A percentile compares a stretch with the other conserved stretches of the same genome.
Evolutionary conservation across 2,888 invertebrate species (phyloP).

Genomic region (Rhingia rostrata): DNA sequence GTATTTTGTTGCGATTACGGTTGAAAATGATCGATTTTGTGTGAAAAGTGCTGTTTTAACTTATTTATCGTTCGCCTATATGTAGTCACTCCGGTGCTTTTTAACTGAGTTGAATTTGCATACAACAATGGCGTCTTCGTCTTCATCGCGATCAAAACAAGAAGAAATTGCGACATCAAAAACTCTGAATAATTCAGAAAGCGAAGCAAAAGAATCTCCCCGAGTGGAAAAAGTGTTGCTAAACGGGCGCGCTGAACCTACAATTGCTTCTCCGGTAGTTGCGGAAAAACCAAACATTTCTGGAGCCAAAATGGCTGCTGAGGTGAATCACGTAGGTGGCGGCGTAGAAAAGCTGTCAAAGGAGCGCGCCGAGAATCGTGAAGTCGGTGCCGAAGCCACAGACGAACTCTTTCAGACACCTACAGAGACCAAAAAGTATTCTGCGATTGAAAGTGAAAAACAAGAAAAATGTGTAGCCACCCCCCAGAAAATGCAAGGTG

Average conservation of each 20-base stretch:
- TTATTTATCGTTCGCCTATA: slow-evolving; percentile 72
- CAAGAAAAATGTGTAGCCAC: slow-evolving; percentile 44
- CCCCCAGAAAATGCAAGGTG: slow-evolving; percentile 49
- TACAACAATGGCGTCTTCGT: slow-evolving; percentile 74
- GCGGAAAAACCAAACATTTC: slow-evolving; percentile 69
- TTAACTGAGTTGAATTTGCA: slow-evolving; percentile 72
- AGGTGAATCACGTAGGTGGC: slow-evolving; percentile 71
- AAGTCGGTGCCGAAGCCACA: slow-evolving; percentile 34
- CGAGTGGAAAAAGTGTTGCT: slow-evolving; percentile 56
- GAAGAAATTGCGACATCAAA: slow-evolving; percentile 66
- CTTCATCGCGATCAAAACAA: slow-evolving; percentile 72
- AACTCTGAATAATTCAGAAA: slow-evolving; percentile 51
- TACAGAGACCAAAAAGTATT: slow-evolving; percentile 62
- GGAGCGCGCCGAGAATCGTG: slow-evolving; percentile 70
- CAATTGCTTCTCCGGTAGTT: slow-evolving; percentile 51
- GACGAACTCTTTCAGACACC: slow-evolving; percentile 64
- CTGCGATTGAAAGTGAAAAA: slow-evolving; percentile 46
- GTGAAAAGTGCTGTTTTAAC: slow-evolving; percentile 68
- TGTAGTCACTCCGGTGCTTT: slow-evolving; percentile 72
- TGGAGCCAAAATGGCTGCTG: slow-evolving; percentile 74
- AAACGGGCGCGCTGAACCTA: slow-evolving; percentile 56
- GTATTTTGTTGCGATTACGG: slow-evolving; percentile 49
- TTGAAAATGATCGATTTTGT: slow-evolving; percentile 57
- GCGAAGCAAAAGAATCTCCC: slow-evolving; percentile 48
- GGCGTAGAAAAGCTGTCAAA: slow-evolving; percentile 69